phyloP scores from a whole-genome alignment of 2,797 vertebrate species.

The Stomatorhinus walkeri region DNA sequence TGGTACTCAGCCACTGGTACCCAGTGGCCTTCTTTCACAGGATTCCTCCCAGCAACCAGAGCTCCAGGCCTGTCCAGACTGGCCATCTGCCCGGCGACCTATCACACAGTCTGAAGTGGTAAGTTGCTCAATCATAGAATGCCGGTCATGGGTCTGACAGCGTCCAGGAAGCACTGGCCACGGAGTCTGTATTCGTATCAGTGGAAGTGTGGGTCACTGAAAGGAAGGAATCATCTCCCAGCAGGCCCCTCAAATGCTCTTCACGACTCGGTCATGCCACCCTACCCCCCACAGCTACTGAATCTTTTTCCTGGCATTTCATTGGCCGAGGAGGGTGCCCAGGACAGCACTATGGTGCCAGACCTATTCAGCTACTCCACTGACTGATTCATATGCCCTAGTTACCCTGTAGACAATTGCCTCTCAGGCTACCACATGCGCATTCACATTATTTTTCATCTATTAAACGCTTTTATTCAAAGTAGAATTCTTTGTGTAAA shows the following conservation, averaged over 20 bases:
- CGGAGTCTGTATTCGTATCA: conserved; percentile 11
- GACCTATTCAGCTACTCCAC: conserved; percentile 5
- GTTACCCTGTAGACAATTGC: background rate
- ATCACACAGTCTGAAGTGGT: conserved; percentile 17
- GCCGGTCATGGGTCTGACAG: background rate
- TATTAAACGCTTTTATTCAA: background rate
- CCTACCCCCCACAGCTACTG: background rate
- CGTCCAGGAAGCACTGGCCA: conserved; percentile 1
- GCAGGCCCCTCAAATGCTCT: conserved; percentile 19
- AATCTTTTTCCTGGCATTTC: background rate
- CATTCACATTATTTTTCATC: background rate
- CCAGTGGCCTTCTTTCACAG: background rate
- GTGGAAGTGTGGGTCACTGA: background rate
- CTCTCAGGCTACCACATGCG: background rate
- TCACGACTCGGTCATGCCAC: conserved; percentile 15
- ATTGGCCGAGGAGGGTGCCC: conserved; percentile 3
- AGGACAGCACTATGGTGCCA: background rate
- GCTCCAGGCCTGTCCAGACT: conserved; percentile 20
- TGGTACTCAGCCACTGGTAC: background rate
- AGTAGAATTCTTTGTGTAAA: background rate
- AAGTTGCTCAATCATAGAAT: background rate
- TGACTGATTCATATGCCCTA: conserved; percentile 4
- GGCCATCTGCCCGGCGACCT: conserved; percentile 27
- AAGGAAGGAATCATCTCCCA: conserved; percentile 18
- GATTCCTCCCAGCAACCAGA: conserved; percentile 1